These are phyloP conservation scores for Mesorhabditis spiculigera DNA, from an alignment of 2,888 invertebrate genomes.

Conservation along the genomic window DNA sequence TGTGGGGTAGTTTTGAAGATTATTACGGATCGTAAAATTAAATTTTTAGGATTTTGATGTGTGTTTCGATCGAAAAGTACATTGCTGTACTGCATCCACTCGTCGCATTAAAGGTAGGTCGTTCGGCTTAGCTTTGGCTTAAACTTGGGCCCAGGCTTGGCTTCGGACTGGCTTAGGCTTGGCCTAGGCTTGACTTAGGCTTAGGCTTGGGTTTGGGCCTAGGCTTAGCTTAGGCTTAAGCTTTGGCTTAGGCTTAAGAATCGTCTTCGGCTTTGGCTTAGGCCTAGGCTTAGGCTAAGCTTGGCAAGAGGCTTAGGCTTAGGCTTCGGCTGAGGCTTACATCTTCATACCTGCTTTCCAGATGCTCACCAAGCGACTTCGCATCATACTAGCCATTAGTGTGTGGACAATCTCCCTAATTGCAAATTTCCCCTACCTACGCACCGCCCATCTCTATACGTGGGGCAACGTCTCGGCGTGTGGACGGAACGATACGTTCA, in stretches of 20 bases:
- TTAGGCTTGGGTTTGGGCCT: too few species aligned
- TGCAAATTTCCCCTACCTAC: slow-evolving; percentile 38
- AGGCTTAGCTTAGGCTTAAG: too few species aligned
- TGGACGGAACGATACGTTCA: slow-evolving; percentile 11
- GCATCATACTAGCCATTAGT: slow-evolving; percentile 31
- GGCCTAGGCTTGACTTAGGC: too few species aligned
- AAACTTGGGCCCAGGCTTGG: too few species aligned
- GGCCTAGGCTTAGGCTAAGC: too few species aligned
- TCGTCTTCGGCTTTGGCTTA: too few species aligned
- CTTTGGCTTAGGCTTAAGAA: too few species aligned
- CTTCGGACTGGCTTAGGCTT: too few species aligned
- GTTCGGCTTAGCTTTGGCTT: too few species aligned
- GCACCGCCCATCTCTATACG: slow-evolving; percentile 25
- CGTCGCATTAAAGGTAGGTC: slow-evolving; percentile 27
- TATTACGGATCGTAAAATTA: neutral
- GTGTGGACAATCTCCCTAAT: slow-evolving; percentile 39
- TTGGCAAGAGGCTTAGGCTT: too few species aligned
- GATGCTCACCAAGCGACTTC: slow-evolving; percentile 42
- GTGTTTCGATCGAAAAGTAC: slow-evolving; percentile 79
- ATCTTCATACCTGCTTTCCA: slow-evolving; percentile 17
- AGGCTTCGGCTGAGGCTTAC: too few species aligned
- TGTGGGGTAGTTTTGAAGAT: slow-evolving; percentile 66
- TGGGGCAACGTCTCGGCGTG: slow-evolving; percentile 23
- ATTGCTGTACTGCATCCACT: slow-evolving; percentile 68
- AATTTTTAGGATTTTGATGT: slow-evolving; percentile 71